Base-by-base conservation (phyloP, 2,888 invertebrate species). In the Lasius platythorax region DNA sequence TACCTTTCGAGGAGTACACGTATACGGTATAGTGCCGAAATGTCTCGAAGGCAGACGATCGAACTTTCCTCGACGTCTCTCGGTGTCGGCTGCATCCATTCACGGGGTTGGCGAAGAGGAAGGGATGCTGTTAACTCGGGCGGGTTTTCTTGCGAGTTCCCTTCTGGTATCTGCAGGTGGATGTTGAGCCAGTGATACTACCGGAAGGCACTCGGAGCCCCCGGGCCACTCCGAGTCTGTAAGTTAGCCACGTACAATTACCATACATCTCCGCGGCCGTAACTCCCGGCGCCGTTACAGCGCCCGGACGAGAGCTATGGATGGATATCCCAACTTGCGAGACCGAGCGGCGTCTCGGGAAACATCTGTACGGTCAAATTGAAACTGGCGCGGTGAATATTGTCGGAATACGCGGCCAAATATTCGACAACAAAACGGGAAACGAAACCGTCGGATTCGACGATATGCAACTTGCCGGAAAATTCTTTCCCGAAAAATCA, bases 201-300 rank as follows among this genome's bases (percentile, higher is more conserved):
- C 91, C 91, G 90, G 91, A 92, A 93, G 93, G 90, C 92, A 92
- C 91, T 91, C 91, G 89, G 91, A 91, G 92, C 92, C 94, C 92
- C 87, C 83, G 85, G 92, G 94, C 93, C 89, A 93, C 92, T 91
- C 87, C 79, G 90, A 92, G 92, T 93, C 92, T 92, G 93, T 93
- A 94, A 93, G 92, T 94, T 93, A 92, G 92, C 93, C 92, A 89
- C 89, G 92, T 92, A 93, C 93, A 94, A 94, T 94, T 93, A 94
- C 93, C 92, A 93, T 93, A 92, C 92, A 94, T 93, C 92, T 93
- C 92, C 87, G 85, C 82, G 87, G 87, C 72, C 84, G 79, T 87
- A 87, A 88, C 89, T 91, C 87, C 86, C 82, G 85, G 86, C 84
- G 87, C 90, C 89, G 92, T 92, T 92, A 92, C 91, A 91, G 87